Conservation (phyloP, 2,113 vertebrate species). For the Silurus meridionalis region DNA sequence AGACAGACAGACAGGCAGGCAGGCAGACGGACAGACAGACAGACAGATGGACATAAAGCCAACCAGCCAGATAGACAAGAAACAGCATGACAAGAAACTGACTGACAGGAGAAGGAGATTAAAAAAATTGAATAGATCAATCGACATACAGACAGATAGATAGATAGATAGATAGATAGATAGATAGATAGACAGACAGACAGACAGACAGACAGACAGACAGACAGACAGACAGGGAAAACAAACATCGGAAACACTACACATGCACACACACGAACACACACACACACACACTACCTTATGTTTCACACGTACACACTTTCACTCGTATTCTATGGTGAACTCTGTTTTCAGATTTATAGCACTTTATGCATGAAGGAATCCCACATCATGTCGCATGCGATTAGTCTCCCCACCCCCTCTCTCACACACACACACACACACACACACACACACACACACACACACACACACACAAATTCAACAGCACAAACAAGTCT, state of each 20-base stretch:
- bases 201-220: neutral
- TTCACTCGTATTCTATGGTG: neutral
- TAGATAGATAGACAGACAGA: neutral
- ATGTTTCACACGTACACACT: neutral
- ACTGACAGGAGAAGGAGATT: too few relatives aligned
- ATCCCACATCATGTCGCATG: neutral
- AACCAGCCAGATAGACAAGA: neutral
- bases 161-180: neutral
- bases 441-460: constrained; percentile 2
- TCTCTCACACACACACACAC: neutral
- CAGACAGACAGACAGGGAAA: neutral
- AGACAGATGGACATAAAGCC: neutral
- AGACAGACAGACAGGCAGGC: neutral
- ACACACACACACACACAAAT: neutral
- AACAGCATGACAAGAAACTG: too few relatives aligned
- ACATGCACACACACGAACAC: too few relatives aligned
- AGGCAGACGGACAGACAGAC: neutral
- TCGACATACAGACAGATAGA: too few relatives aligned
- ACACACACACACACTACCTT: too few relatives aligned
- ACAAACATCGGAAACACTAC: neutral
- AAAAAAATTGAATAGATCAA: too few relatives aligned
- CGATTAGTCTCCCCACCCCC: neutral
- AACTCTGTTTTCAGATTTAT: constrained; percentile 10
- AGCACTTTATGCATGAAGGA: neutral
- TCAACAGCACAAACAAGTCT: constrained; percentile 31